phyloP scores from a whole-genome alignment of 2,888 invertebrate species.

The Tortrix viridana region DNA sequence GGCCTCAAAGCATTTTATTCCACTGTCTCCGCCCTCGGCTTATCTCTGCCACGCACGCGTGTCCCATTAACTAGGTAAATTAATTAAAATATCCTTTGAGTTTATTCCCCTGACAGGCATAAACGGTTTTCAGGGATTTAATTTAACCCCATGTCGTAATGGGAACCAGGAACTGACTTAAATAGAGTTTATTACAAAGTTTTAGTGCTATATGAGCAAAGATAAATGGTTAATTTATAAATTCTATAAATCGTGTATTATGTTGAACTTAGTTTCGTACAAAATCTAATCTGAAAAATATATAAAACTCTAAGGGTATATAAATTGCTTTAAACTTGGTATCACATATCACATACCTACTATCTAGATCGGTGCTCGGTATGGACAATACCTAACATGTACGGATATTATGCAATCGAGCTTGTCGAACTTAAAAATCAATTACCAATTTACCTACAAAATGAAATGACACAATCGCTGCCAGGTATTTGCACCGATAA shows the following conservation, averaged over 20 bases:
- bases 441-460: neutral
- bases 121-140: conserved; percentile 27
- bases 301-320: no score
- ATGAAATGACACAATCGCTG: conserved; percentile 1
- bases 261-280: no score
- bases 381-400: no score
- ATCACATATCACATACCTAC: no score
- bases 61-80: conserved; percentile 26
- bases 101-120: conserved; percentile 14
- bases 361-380: no score
- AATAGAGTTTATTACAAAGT: neutral
- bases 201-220: no score
- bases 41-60: conserved; percentile 30
- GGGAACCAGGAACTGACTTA: neutral
- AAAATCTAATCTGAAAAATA: no score
- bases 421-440: neutral
- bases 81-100: conserved; percentile 32
- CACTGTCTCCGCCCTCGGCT: conserved; percentile 2
- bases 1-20: conserved; percentile 1
- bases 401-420: no score
- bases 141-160: conserved; percentile 8
- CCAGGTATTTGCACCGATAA: neutral
- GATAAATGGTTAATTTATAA: no score
- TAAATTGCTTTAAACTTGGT: no score
- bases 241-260: no score